These are phyloP conservation scores for Mactromeris polynyma DNA, from an alignment of 2,888 invertebrate genomes.

Conservation along the genomic window DNA sequence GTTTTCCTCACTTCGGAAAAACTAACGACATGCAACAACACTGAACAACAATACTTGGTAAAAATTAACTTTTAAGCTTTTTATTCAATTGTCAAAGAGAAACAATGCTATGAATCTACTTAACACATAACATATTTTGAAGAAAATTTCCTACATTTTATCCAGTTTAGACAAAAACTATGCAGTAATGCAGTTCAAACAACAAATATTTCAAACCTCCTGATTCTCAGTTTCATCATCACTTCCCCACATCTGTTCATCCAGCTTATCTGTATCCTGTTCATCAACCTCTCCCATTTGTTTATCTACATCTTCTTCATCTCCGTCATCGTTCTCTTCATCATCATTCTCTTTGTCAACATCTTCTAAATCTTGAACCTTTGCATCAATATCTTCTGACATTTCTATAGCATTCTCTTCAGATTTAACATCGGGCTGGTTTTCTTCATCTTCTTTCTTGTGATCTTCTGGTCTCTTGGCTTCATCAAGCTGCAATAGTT, in stretches of 20 bases:
- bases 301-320: constrained; percentile 95
- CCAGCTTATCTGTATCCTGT: constrained; percentile 85
- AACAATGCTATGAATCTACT: too few species aligned
- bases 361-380: constrained; percentile 91
- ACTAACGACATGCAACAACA: too few species aligned
- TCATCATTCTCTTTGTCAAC: constrained; percentile 79
- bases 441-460: constrained; percentile 91
- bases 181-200: neutral
- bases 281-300: constrained; percentile 98
- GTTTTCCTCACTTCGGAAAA: too few species aligned
- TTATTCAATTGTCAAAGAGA: too few species aligned
- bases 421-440: constrained; percentile 81
- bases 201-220: constrained; percentile 37
- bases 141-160: too few species aligned
- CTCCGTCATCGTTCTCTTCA: constrained; percentile 89
- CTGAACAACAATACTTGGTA: too few species aligned
- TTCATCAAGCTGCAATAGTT: constrained; percentile 91
- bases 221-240: constrained; percentile 91
- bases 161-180: too few species aligned
- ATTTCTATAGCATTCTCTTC: constrained; percentile 91
- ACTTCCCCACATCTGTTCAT: constrained; percentile 89
- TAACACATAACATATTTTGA: too few species aligned
- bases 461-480: constrained; percentile 90
- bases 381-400: constrained; percentile 97
- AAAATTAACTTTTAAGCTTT: too few species aligned